Conservation (phyloP, 2,113 vertebrate species). For the Megaptera novaeangliae region DNA sequence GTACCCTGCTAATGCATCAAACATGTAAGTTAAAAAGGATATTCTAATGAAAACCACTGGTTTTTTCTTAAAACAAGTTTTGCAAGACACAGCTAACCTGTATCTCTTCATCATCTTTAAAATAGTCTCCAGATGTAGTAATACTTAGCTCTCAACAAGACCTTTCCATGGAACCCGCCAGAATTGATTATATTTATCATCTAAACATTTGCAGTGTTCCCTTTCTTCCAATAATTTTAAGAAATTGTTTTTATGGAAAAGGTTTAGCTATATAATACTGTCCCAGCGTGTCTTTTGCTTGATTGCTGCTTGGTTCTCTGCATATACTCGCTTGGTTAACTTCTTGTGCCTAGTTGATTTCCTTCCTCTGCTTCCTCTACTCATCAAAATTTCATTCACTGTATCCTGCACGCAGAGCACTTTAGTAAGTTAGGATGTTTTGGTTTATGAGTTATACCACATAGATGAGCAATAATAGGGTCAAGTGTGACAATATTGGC, state of each 20-base stretch:
- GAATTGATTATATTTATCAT: not conserved
- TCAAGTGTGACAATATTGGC: not conserved
- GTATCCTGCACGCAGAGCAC: not conserved
- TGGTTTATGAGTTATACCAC: not conserved
- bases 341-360: not conserved
- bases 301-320: not conserved
- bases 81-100: not conserved
- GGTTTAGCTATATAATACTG: not conserved
- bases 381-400: not conserved
- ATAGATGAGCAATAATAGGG: not conserved
- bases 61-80: constrained; percentile 9
- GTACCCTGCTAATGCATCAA: not conserved
- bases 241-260: not conserved
- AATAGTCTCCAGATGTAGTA: not conserved
- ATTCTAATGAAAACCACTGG: not conserved
- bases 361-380: not conserved
- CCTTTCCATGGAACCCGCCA: not conserved
- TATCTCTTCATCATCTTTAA: not conserved
- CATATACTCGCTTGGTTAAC: not conserved
- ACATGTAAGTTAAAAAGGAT: not conserved
- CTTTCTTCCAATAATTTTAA: not conserved
- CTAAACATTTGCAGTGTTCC: not conserved
- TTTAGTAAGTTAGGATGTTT: not conserved
- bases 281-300: not conserved
- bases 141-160: not conserved